Conservation (phyloP, 2,888 invertebrate genomes). For the Melanargia galathea region DNA sequence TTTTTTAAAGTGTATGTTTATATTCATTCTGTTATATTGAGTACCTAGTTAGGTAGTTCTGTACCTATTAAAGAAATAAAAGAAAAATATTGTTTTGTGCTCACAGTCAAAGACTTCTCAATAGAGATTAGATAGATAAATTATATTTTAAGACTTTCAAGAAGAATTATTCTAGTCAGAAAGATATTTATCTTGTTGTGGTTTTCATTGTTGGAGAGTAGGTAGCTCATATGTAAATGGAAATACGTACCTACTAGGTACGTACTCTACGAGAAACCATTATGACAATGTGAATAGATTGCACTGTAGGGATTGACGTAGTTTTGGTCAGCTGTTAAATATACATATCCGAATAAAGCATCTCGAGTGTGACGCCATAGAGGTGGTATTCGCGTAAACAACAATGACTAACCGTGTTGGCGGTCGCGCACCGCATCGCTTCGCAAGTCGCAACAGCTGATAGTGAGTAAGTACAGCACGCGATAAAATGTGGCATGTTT, state of each 20-base stretch:
- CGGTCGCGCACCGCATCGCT: conserved; percentile 53
- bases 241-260: conserved; percentile 1
- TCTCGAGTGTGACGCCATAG: conserved; percentile 37
- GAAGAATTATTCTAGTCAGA: too few relatives aligned
- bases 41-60: too few relatives aligned
- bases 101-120: not conserved
- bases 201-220: too few relatives aligned
- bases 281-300: not conserved
- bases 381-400: conserved; percentile 43
- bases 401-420: conserved; percentile 47
- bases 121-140: not conserved
- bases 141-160: too few relatives aligned
- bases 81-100: not conserved
- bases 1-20: too few relatives aligned
- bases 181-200: too few relatives aligned
- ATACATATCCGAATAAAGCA: conserved; percentile 37
- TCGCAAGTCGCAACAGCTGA: conserved; percentile 61
- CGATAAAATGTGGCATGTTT: conserved; percentile 74
- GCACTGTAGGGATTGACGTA: conserved; percentile 36
- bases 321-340: conserved; percentile 41
- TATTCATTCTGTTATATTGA: too few relatives aligned
- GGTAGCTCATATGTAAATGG: not conserved
- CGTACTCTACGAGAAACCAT: not conserved
- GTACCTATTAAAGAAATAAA: too few relatives aligned
- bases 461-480: conserved; percentile 60